Percentiles rank a stretch among this genome's conserved stretches.
Evolutionary conservation across 2,888 invertebrate species (phyloP).

Genomic region (Stenurella melanura): DNA sequence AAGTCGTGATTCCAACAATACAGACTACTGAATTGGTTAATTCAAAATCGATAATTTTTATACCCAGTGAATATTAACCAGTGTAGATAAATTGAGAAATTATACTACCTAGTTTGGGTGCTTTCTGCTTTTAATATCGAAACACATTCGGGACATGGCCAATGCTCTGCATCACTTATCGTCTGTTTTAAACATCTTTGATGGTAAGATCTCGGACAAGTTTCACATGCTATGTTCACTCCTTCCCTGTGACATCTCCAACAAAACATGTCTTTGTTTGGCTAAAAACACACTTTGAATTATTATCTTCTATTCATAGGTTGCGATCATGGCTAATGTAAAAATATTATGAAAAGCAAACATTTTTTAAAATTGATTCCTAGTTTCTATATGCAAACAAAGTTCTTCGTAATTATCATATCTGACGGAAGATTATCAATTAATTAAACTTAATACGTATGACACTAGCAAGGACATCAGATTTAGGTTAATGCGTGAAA

Average conservation of each 20-base stretch:
- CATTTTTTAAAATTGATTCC: not conserved
- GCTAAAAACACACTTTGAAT: slow-evolving; percentile 63
- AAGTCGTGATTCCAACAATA: too few relatives aligned
- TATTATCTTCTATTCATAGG: not conserved
- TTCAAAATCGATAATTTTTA: not conserved
- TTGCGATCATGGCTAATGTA: not conserved
- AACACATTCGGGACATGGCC: slow-evolving; percentile 93
- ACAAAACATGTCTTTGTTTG: slow-evolving; percentile 85
- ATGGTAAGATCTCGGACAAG: slow-evolving; percentile 91
- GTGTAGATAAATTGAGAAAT: not conserved
- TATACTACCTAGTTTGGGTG: slow-evolving; percentile 79
- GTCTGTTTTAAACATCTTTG: slow-evolving; percentile 81
- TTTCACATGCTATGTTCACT: slow-evolving; percentile 81
- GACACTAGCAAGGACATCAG: slow-evolving; percentile 8
- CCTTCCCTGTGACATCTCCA: slow-evolving; percentile 92
- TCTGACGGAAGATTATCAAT: not conserved
- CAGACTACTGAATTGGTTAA: not conserved
- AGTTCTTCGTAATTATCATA: not conserved
- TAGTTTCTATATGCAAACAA: not conserved
- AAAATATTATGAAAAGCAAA: not conserved
- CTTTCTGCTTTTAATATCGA: slow-evolving; percentile 83
- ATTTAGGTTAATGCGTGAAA: slow-evolving; percentile 4
- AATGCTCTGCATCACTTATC: slow-evolving; percentile 76
- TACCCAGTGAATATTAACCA: too few relatives aligned
- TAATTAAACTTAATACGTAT: not conserved